phyloP scores from a whole-genome alignment of 2,113 vertebrate genomes.

The Nothobranchius furzeri region DNA sequence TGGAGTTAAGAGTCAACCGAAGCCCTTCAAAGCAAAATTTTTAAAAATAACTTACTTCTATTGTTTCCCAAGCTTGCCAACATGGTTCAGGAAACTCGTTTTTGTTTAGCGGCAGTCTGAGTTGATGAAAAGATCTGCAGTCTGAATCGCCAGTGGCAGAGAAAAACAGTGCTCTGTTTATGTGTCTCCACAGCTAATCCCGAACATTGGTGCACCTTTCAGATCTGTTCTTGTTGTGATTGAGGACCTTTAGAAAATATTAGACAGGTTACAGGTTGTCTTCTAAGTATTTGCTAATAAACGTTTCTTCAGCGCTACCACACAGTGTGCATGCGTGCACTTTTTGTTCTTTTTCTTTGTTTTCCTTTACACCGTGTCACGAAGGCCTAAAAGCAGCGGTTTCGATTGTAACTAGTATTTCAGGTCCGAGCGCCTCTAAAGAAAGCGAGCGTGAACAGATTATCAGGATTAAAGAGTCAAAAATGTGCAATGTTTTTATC shows the following conservation, averaged over 20 bases:
- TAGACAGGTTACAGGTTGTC: neutral
- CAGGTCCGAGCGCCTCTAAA: constrained; percentile 51
- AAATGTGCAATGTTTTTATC: constrained; percentile 27
- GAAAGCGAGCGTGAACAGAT: constrained; percentile 21
- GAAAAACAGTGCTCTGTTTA: constrained; percentile 13
- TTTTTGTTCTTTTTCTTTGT: neutral
- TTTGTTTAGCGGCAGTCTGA: constrained; percentile 17
- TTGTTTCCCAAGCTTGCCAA: constrained; percentile 53
- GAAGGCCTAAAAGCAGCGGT: constrained; percentile 9
- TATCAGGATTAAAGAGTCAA: constrained; percentile 47
- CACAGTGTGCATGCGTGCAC: neutral
- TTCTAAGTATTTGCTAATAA: constrained; percentile 2
- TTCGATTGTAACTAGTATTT: constrained; percentile 55
- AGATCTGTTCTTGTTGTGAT: constrained; percentile 31
- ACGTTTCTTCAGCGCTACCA: constrained; percentile 8
- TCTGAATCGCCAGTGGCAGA: constrained; percentile 18
- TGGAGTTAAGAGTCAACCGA: constrained; percentile 49
- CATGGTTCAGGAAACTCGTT: constrained; percentile 50
- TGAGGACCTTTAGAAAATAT: constrained; percentile 20
- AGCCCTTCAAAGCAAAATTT: constrained; percentile 52
- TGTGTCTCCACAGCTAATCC: constrained; percentile 20
- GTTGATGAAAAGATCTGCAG: constrained; percentile 47
- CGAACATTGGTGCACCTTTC: constrained; percentile 13
- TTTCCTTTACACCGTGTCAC: constrained; percentile 17
- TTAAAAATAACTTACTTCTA: constrained; percentile 25